Conservation (phyloP, 2,888 invertebrate species). For the Megamerina dolium region DNA sequence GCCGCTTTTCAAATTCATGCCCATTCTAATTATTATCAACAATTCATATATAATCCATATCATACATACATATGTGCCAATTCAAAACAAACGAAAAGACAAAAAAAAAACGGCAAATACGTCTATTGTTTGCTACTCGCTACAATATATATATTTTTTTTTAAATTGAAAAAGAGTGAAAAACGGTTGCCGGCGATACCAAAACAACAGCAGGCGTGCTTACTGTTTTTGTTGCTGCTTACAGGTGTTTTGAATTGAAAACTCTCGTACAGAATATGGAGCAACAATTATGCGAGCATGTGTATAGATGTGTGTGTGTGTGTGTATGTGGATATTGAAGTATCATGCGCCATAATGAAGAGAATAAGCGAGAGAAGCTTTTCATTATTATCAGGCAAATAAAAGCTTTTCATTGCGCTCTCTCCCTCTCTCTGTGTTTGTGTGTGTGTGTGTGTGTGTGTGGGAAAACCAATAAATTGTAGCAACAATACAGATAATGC, state of each 20-base stretch:
- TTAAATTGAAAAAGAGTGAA: neutral
- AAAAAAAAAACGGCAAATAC: slow-evolving; percentile 2
- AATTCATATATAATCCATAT: no score
- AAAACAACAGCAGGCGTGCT: neutral
- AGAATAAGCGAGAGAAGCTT: neutral
- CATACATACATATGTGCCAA: neutral
- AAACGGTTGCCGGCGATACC: neutral
- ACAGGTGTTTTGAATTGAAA: slow-evolving; percentile 11
- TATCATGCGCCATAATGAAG: neutral
- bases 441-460: no score
- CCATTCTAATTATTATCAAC: no score
- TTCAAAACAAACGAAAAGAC: neutral
- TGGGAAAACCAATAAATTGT: no score
- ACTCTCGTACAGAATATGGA: neutral
- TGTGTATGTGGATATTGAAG: neutral
- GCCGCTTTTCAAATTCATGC: no score
- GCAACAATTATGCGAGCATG: neutral
- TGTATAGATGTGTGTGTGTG: slow-evolving; percentile 2
- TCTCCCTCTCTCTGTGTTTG: no score
- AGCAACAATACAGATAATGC: no score
- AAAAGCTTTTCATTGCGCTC: slow-evolving; percentile 4
- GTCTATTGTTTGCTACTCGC: no score
- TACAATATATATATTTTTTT: no score
- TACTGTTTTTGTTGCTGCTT: no score
- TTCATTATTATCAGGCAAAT: neutral